phyloP scores from a whole-genome alignment of 2,113 vertebrate species.

The Megaceryle torquata region DNA sequence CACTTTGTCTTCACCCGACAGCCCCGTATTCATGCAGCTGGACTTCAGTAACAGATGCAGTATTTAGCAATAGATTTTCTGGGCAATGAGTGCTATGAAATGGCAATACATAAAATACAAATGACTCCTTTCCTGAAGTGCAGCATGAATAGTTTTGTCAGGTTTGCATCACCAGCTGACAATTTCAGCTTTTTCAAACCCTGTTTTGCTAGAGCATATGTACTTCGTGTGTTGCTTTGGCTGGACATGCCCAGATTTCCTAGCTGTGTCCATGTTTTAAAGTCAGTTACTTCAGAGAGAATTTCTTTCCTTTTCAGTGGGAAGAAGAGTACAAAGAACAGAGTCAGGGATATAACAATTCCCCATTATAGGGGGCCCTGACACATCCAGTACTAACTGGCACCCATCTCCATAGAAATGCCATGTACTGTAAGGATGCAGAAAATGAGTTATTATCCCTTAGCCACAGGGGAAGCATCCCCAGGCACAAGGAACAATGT shows the following conservation, averaged over 20 bases:
- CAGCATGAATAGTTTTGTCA: background rate
- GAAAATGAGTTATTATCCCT: slow-evolving; percentile 56
- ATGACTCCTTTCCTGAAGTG: background rate
- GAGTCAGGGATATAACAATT: slow-evolving; percentile 44
- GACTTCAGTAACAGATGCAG: background rate
- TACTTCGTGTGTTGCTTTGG: background rate
- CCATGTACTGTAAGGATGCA: slow-evolving; percentile 21
- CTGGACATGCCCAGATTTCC: background rate
- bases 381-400: slow-evolving; percentile 40
- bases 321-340: slow-evolving; percentile 26
- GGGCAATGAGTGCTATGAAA: background rate
- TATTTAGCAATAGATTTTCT: background rate
- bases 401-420: slow-evolving; percentile 60
- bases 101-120: background rate
- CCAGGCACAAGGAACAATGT: slow-evolving; percentile 24
- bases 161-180: background rate
- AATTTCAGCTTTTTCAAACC: background rate
- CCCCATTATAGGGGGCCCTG: background rate
- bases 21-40: background rate
- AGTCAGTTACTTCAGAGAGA: slow-evolving; percentile 20
- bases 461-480: slow-evolving; percentile 14
- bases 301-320: slow-evolving; percentile 21
- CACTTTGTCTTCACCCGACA: background rate
- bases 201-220: background rate
- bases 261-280: slow-evolving; percentile 14